Percentiles rank a stretch among this genome's conserved stretches.
Conservation (phyloP, 2,797 vertebrate genomes). For the Pipistrellus pygmaeus region DNA sequence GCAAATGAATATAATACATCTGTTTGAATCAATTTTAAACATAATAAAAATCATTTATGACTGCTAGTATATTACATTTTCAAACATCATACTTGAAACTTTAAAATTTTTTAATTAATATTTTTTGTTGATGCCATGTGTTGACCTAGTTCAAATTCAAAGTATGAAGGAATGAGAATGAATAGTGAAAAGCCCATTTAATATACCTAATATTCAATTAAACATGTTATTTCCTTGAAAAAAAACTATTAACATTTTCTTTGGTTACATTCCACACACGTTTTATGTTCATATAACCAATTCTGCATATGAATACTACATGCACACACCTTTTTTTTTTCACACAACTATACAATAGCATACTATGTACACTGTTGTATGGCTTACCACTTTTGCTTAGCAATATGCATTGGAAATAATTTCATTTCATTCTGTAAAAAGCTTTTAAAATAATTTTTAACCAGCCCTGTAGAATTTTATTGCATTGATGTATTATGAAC, state of each 20-base stretch:
- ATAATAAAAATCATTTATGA: background rate
- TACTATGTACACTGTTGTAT: background rate
- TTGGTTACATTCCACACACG: background rate
- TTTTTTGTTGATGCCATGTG: background rate
- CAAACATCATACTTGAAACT: background rate
- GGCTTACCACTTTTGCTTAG: background rate
- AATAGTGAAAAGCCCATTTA: background rate
- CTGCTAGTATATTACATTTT: background rate
- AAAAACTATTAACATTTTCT: background rate
- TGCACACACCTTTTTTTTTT: background rate
- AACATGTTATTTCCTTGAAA: background rate
- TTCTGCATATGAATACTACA: background rate
- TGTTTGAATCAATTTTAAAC: background rate
- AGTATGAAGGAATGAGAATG: background rate
- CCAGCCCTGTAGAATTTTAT: background rate
- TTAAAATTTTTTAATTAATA: background rate
- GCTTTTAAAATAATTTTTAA: background rate
- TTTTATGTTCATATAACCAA: background rate
- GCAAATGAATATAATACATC: background rate
- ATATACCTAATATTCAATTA: background rate
- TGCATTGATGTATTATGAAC: background rate
- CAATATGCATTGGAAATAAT: background rate
- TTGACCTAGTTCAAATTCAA: background rate
- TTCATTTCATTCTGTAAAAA: background rate
- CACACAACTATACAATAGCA: background rate